A percentile compares a stretch with the other conserved stretches of the same genome.
phyloP scores from a whole-genome alignment of 92 coral and sea anemone genomes.

The Siderastrea radians region DNA sequence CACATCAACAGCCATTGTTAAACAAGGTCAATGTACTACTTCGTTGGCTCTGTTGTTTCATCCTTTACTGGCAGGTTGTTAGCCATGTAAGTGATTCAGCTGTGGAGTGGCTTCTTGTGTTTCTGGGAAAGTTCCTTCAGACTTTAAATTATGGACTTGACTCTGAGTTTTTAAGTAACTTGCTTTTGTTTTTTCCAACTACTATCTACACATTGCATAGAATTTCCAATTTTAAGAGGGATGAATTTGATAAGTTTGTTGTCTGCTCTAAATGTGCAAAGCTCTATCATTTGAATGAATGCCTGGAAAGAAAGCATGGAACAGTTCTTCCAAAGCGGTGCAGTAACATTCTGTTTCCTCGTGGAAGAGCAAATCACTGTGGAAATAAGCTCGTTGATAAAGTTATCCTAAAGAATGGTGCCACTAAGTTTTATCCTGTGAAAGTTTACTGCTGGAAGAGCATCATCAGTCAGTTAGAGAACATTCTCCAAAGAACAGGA shows the following conservation, averaged over 20 bases:
- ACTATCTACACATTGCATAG: slow-evolving; percentile 24
- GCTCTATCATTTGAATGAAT: slow-evolving; percentile 48
- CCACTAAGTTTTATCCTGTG: slow-evolving; percentile 40
- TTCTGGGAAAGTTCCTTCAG: slow-evolving; percentile 28
- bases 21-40: slow-evolving; percentile 21
- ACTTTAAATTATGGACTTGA: slow-evolving; percentile 25
- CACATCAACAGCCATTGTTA: slow-evolving; percentile 9
- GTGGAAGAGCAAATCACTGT: slow-evolving; percentile 53
- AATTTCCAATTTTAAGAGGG: slow-evolving; percentile 8
- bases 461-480: slow-evolving; percentile 41
- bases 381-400: slow-evolving; percentile 40
- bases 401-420: slow-evolving; percentile 46
- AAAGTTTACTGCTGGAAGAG: slow-evolving; percentile 50
- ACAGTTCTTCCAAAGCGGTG: slow-evolving; percentile 18
- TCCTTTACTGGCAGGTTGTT: slow-evolving; percentile 24
- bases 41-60: slow-evolving; percentile 36
- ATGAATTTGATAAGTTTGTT: slow-evolving; percentile 53
- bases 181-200: slow-evolving; percentile 28
- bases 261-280: slow-evolving; percentile 62
- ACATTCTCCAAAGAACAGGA: slow-evolving; percentile 52
- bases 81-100: slow-evolving; percentile 39
- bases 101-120: slow-evolving; percentile 38
- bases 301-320: slow-evolving; percentile 41
- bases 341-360: slow-evolving; percentile 25
- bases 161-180: slow-evolving; percentile 21